A percentile compares a stretch with the other conserved stretches of the same genome.
phyloP scores from a whole-genome alignment of 1,140 invertebrate genomes.

The Sinonovacula constricta region DNA sequence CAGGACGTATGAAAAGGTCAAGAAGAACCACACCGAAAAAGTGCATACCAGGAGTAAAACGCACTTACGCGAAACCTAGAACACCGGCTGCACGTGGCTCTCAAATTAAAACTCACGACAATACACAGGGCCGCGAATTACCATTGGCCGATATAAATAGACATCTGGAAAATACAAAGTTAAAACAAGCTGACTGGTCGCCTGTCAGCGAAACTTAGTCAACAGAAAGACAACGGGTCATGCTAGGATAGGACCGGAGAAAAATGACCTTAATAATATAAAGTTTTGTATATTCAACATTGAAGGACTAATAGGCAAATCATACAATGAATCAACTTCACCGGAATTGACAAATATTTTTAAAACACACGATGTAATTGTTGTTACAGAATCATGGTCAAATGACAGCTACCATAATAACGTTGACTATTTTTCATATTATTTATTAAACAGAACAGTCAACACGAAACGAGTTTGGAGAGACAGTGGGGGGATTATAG shows the following conservation, averaged over 20 bases:
- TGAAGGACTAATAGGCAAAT: not conserved
- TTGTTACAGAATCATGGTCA: conserved; percentile 13
- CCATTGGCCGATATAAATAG: not conserved
- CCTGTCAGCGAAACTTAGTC: not conserved
- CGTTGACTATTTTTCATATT: not conserved
- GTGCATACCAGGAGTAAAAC: too few relatives aligned
- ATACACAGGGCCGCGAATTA: not conserved
- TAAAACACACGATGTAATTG: not conserved
- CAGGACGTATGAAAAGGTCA: too few relatives aligned
- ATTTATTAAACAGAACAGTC: not conserved
- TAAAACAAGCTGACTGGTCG: not conserved
- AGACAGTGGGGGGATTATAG: not conserved
- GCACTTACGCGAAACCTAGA: too few relatives aligned
- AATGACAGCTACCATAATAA: not conserved
- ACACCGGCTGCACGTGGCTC: too few relatives aligned
- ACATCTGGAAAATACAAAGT: not conserved
- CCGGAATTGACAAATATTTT: not conserved
- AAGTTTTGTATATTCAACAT: not conserved
- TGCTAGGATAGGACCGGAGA: not conserved
- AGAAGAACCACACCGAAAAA: too few relatives aligned
- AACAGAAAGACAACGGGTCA: not conserved
- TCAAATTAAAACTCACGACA: not conserved
- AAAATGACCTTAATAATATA: not conserved
- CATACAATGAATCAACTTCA: not conserved
- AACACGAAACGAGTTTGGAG: not conserved